phyloP scores from a whole-genome alignment of 2,888 invertebrate species.

The Tromatobia lineatoria region DNA sequence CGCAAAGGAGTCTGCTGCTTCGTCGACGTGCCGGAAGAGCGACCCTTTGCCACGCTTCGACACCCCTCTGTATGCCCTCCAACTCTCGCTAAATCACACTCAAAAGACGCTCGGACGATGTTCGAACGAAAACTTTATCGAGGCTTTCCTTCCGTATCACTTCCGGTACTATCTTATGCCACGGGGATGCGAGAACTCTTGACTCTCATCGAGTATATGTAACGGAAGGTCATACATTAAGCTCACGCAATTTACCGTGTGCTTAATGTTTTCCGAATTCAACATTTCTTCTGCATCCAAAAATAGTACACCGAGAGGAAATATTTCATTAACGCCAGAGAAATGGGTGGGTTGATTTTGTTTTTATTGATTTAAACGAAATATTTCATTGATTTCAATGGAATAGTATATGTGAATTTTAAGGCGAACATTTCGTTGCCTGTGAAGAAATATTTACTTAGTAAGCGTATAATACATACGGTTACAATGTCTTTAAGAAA shows the following conservation, averaged over 20 bases:
- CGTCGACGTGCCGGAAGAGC: conserved; percentile 52
- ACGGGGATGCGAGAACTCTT: conserved; percentile 10
- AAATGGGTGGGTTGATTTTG: no score
- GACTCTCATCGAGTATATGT: conserved; percentile 1
- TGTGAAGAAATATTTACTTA: no score
- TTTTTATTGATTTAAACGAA: no score
- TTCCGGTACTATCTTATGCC: conserved; percentile 46
- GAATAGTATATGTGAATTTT: no score
- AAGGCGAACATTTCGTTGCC: no score
- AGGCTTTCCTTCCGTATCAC: conserved; percentile 42
- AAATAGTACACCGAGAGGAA: no score
- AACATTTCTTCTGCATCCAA: no score
- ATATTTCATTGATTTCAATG: no score
- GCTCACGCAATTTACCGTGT: not conserved
- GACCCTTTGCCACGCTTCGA: conserved; percentile 59
- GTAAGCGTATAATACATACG: no score
- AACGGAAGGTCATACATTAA: not conserved
- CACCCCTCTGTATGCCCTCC: conserved; percentile 18
- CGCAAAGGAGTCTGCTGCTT: conserved; percentile 28
- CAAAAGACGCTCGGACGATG: conserved; percentile 36
- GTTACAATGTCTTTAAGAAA: no score
- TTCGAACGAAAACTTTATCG: conserved; percentile 56
- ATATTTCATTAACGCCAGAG: no score
- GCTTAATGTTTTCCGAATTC: not conserved
- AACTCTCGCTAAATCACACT: conserved; percentile 20